Conservation (phyloP, 2,888 invertebrate genomes). For the Carabus problematicus region DNA sequence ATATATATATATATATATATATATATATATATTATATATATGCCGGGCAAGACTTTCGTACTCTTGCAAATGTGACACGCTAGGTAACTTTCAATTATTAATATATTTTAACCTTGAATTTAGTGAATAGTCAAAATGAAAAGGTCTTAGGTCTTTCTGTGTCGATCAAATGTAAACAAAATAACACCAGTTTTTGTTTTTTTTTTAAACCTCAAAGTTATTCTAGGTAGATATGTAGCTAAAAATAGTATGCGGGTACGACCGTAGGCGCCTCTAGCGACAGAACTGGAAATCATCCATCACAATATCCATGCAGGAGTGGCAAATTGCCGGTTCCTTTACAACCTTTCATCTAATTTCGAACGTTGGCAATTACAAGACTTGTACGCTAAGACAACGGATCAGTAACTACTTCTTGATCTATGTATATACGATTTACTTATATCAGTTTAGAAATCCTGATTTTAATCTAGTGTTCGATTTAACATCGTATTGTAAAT, state of each 20-base stretch:
- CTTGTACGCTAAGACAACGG: neutral
- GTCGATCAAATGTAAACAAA: too few species aligned
- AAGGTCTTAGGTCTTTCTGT: neutral
- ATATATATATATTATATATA: neutral
- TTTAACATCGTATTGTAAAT: too few species aligned
- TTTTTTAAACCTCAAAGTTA: too few species aligned
- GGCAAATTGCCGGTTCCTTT: conserved; percentile 24
- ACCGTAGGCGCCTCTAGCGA: too few species aligned
- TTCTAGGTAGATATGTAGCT: too few species aligned
- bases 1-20: conserved; percentile 16
- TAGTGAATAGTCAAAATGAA: neutral
- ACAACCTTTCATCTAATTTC: conserved; percentile 36
- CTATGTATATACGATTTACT: too few species aligned
- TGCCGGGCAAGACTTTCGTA: conserved; percentile 21
- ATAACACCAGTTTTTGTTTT: too few species aligned
- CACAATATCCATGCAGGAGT: conserved; percentile 11
- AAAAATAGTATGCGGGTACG: too few species aligned
- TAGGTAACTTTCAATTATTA: conserved; percentile 32
- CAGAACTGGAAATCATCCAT: too few species aligned
- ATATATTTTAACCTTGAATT: conserved; percentile 18
- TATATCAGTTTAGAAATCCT: too few species aligned
- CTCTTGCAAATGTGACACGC: conserved; percentile 38
- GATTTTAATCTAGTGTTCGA: too few species aligned
- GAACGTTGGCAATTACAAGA: conserved; percentile 1
- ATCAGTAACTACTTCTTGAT: neutral